Base-by-base conservation (phyloP, 2,113 vertebrate genomes). In the Ceyx cyanopectus region DNA sequence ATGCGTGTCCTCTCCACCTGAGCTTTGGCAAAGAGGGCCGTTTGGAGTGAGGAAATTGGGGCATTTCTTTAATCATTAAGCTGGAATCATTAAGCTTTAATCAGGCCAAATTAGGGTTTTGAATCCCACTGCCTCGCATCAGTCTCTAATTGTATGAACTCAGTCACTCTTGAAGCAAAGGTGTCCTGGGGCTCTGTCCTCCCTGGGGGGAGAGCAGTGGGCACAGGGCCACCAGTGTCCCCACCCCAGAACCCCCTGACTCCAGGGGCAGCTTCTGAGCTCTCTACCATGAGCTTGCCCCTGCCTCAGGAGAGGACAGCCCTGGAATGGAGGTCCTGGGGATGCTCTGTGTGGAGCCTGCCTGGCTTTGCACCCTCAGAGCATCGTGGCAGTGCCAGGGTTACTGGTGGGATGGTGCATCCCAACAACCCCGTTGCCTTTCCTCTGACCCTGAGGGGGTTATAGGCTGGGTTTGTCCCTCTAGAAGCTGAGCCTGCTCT, bases 11-110 rank as follows among this genome's bases (percentile, higher is more conserved):
- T 2, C 85, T 45, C 83, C 93, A 81, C 94, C 93, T 57, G 89
- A 68, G 69, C 26, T 60, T 80, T 92, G 89, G 73, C 91, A 90
- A 56, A 10, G 1, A 20, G 69, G 41, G 27, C 80, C 24, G 48
- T 26, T 58, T 62, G 68, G 32, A 43, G 43, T 3, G 5, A 29
- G 93, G 72, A 83, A 89, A 91, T 12, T 48, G 87, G 90, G 92
- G 82, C 92, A 74, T 58, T 12, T 83, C 90, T 75, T 87, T 61
- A 20, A 50, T 58, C 78, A 10, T 69, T 23, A 69, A 32, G 75
- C 78, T 85, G 87, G 22, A 87, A 51, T 82, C 81, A 70, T 91
- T 85, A 80, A 77, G 87, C 87, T 87, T 91, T 87, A 85, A 85
- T 93, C 30, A 73, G 88, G 82, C 82, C 85, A 80, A 92, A 94